Evolutionary conservation across 2,888 invertebrate genomes (phyloP).

Genomic region (Iphiclides podalirius): DNA sequence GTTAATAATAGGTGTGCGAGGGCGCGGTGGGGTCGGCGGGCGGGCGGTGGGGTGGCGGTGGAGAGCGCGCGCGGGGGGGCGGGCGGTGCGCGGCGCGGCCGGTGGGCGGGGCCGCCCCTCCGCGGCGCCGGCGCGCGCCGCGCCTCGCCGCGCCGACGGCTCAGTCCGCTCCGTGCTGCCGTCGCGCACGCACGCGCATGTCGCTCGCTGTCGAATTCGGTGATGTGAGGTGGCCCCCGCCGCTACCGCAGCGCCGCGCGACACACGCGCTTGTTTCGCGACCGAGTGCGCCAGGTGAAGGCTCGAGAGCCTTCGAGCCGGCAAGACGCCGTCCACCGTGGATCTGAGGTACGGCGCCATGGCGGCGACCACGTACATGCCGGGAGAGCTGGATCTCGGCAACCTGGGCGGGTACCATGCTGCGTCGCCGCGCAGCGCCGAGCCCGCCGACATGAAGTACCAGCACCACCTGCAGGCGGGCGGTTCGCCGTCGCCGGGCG

Average conservation of each 20-base stretch:
- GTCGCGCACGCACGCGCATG: conserved; percentile 82
- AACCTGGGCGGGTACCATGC: conserved; percentile 90
- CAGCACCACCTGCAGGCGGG: conserved; percentile 93
- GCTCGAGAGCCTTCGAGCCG: conserved; percentile 80
- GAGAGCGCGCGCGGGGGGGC: conserved; percentile 27
- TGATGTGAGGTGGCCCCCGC: conserved; percentile 79
- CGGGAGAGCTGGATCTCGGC: conserved; percentile 92
- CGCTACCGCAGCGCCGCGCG: conserved; percentile 75
- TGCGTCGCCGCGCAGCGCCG: conserved; percentile 92
- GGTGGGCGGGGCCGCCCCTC: conserved; percentile 61
- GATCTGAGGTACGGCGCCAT: conserved; percentile 87
- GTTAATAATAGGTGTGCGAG: conserved; percentile 30
- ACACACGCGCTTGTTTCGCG: conserved; percentile 70
- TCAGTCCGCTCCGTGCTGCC: conserved; percentile 75
- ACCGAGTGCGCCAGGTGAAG: conserved; percentile 73
- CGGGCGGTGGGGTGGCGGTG: conserved; percentile 29
- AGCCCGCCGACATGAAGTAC: conserved; percentile 97
- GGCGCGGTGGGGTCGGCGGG: conserved; percentile 29
- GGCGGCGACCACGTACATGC: conserved; percentile 98
- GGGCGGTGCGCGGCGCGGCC: conserved; percentile 38
- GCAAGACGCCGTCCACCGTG: conserved; percentile 83
- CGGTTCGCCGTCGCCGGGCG: conserved; percentile 79
- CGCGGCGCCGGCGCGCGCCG: conserved; percentile 61
- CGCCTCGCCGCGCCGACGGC: conserved; percentile 53
- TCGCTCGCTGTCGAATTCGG: conserved; percentile 68